Percentiles rank a stretch among this genome's conserved stretches.
Conservation (phyloP, 2,888 invertebrate genomes). For the Lysandra coridon region DNA sequence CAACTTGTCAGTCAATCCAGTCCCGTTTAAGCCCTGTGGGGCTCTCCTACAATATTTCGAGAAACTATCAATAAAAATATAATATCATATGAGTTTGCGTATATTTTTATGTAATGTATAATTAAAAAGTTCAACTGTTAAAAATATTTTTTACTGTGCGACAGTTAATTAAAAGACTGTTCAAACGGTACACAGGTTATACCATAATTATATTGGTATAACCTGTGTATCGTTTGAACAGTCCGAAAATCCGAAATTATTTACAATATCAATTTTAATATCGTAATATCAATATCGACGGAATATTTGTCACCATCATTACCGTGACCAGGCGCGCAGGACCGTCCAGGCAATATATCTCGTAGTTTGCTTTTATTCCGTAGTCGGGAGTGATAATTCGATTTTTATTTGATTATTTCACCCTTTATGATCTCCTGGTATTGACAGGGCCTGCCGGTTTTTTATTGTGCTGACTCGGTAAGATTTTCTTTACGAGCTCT, state of each 20-base stretch:
- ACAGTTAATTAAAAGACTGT: not conserved
- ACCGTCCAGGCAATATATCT: constrained; percentile 6
- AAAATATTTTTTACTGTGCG: not conserved
- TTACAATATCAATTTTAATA: not conserved
- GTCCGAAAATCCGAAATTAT: not conserved
- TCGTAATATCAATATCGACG: not conserved
- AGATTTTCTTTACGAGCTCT: constrained; percentile 5
- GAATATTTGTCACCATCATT: not conserved
- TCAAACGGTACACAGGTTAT: not conserved
- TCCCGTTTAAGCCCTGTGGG: too few relatives aligned
- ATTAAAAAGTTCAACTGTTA: too few relatives aligned
- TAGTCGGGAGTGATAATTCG: constrained; percentile 21
- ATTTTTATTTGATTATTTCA: constrained; percentile 20
- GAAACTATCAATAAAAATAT: too few relatives aligned
- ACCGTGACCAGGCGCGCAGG: not conserved
- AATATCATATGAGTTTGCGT: too few relatives aligned
- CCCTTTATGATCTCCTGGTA: constrained; percentile 22
- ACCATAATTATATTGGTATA: not conserved
- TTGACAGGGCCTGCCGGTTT: not conserved
- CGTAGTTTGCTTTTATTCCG: constrained; percentile 11
- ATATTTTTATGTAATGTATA: too few relatives aligned
- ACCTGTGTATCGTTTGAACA: too few relatives aligned
- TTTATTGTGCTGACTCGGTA: not conserved
- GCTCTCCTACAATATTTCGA: too few relatives aligned
- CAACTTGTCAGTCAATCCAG: too few relatives aligned